Evolutionary conservation across 2,888 invertebrate genomes (phyloP).

Genomic region (Hipparchia semele): DNA sequence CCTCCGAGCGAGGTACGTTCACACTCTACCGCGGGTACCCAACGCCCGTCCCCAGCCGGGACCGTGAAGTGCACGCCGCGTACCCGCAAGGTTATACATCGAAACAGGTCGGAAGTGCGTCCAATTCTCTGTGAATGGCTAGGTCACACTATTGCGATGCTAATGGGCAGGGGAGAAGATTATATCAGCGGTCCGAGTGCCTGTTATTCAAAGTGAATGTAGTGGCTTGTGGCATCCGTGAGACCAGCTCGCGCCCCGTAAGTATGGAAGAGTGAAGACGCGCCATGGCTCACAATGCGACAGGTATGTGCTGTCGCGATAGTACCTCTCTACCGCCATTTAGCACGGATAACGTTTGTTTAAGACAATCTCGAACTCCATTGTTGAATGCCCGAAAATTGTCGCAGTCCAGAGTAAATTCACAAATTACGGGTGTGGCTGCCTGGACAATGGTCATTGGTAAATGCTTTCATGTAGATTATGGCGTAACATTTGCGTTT

Average conservation of each 20-base stretch:
- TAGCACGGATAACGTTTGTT: background rate
- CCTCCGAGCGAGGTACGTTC: slow-evolving; percentile 62
- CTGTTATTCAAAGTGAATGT: slow-evolving; percentile 63
- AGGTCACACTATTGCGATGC: slow-evolving; percentile 61
- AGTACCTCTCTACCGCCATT: background rate
- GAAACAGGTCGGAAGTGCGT: slow-evolving; percentile 72
- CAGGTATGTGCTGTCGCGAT: slow-evolving; percentile 49
- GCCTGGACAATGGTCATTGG: slow-evolving; percentile 55
- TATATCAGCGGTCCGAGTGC: slow-evolving; percentile 57
- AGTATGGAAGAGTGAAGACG: slow-evolving; percentile 56
- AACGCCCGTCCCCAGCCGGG: slow-evolving; percentile 39
- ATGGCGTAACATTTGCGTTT: slow-evolving; percentile 46
- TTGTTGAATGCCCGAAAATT: slow-evolving; percentile 18
- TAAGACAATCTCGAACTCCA: background rate
- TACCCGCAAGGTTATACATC: slow-evolving; percentile 57
- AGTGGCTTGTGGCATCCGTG: slow-evolving; percentile 49
- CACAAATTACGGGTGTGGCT: slow-evolving; percentile 66
- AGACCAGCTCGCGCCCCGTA: slow-evolving; percentile 47
- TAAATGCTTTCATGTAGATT: slow-evolving; percentile 62
- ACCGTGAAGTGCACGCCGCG: slow-evolving; percentile 51
- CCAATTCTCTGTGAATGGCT: slow-evolving; percentile 65
- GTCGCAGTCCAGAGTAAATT: slow-evolving; percentile 19
- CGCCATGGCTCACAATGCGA: slow-evolving; percentile 42
- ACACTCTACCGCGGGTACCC: slow-evolving; percentile 40
- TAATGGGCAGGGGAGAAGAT: slow-evolving; percentile 58